Conservation (phyloP, 2,113 vertebrate genomes). For the Strix uralensis region DNA sequence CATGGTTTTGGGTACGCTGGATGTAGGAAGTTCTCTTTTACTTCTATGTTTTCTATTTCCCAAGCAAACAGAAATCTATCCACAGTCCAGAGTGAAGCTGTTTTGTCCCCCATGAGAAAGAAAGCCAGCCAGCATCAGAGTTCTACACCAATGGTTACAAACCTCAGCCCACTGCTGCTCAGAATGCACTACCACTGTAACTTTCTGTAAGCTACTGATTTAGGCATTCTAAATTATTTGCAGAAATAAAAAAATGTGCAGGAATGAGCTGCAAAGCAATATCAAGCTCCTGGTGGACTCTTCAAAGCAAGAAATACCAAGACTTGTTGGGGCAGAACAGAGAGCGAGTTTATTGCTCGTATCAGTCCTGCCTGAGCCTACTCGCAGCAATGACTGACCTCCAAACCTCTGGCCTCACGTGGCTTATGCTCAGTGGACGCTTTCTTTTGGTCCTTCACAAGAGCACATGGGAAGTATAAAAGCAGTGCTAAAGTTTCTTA, state of each 20-base stretch:
- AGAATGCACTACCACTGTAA: fast-evolving
- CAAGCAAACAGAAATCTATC: neutral
- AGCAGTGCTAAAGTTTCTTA: neutral
- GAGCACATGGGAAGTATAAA: neutral
- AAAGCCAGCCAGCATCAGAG: neutral
- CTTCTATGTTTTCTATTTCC: neutral
- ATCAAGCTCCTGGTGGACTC: neutral
- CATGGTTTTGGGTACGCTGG: neutral
- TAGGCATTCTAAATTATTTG: neutral
- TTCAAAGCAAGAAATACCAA: neutral
- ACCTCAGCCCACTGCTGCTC: neutral
- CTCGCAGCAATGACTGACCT: neutral
- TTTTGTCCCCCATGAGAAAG: neutral
- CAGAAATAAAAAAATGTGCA: neutral
- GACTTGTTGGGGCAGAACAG: neutral
- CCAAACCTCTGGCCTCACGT: neutral
- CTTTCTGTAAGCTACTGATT: neutral
- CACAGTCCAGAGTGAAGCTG: neutral
- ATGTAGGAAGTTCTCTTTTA: neutral
- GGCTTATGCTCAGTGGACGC: neutral
- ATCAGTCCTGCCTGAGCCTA: neutral
- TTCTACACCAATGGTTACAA: neutral
- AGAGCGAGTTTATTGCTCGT: neutral
- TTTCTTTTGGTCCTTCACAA: neutral
- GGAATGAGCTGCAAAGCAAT: neutral